These are phyloP conservation scores for Philonicus albiceps DNA, from an alignment of 2,888 invertebrate genomes.

Conservation along the genomic window DNA sequence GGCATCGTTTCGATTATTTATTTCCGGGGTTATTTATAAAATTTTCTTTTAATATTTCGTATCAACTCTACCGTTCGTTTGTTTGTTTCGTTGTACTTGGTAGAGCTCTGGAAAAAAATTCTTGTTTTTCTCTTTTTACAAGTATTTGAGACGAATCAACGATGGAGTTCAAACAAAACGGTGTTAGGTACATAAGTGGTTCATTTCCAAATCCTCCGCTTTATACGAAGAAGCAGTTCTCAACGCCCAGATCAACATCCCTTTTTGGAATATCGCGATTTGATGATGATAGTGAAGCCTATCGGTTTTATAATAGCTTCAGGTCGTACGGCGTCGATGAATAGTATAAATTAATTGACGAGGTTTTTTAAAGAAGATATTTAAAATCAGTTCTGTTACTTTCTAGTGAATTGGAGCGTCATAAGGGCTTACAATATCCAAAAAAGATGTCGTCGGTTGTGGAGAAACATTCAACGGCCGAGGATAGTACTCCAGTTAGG, in stretches of 20 bases:
- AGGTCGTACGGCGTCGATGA: neutral
- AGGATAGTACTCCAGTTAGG: neutral
- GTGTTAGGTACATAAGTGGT: neutral
- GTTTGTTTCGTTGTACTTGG: neutral
- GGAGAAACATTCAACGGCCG: neutral
- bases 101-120: neutral
- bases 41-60: neutral
- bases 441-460: slow-evolving; percentile 20
- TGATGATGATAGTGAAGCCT: slow-evolving; percentile 9
- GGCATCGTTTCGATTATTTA: neutral
- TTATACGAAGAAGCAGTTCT: neutral
- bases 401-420: neutral
- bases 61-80: neutral
- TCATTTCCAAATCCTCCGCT: neutral
- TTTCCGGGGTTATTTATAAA: neutral
- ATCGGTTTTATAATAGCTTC: neutral
- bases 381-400: neutral
- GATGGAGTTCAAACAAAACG: slow-evolving; percentile 19
- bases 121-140: neutral
- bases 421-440: neutral
- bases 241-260: slow-evolving; percentile 12
- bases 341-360: neutral
- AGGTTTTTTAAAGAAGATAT: neutral
- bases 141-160: neutral
- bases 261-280: slow-evolving; percentile 22